phyloP scores from a whole-genome alignment of 2,797 vertebrate species.

The Erpetoichthys calabaricus region DNA sequence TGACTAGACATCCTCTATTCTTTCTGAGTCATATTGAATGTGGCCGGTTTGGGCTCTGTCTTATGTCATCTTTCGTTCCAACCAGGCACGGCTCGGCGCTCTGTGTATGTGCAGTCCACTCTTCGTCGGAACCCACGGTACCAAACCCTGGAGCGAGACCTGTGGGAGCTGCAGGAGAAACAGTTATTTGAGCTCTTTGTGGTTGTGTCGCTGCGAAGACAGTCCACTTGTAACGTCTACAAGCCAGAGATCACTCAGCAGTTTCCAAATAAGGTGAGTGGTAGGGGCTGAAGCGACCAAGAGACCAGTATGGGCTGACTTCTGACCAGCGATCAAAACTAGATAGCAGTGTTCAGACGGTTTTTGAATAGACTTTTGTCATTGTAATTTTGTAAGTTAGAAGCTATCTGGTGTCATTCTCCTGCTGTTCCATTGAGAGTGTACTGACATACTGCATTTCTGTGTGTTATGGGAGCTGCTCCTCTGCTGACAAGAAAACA shows the following conservation, averaged over 20 bases:
- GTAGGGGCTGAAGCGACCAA: neutral
- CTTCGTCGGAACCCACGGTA: constrained; percentile 72
- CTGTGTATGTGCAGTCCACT: constrained; percentile 62
- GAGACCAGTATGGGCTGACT: no score
- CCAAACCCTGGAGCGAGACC: constrained; percentile 84
- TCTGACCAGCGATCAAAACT: no score
- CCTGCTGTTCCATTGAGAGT: no score
- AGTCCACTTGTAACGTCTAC: constrained; percentile 53
- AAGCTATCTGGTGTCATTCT: no score
- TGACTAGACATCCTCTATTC: no score
- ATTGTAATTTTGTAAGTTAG: no score
- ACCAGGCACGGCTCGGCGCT: constrained; percentile 39
- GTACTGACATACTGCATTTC: no score
- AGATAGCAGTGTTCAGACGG: no score
- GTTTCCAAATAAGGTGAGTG: constrained; percentile 78
- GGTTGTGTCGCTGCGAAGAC: constrained; percentile 85
- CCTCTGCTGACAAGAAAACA: no score
- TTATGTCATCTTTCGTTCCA: constrained; percentile 2
- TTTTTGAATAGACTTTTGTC: no score
- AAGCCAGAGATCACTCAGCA: constrained; percentile 82
- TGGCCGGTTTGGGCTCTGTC: neutral
- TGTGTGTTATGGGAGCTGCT: no score
- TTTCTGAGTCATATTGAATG: no score
- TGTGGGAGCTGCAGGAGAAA: constrained; percentile 87
- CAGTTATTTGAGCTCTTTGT: constrained; percentile 91